Evolutionary conservation across 2,113 vertebrate genomes (phyloP).

Genomic region (Apteryx mantelli): DNA sequence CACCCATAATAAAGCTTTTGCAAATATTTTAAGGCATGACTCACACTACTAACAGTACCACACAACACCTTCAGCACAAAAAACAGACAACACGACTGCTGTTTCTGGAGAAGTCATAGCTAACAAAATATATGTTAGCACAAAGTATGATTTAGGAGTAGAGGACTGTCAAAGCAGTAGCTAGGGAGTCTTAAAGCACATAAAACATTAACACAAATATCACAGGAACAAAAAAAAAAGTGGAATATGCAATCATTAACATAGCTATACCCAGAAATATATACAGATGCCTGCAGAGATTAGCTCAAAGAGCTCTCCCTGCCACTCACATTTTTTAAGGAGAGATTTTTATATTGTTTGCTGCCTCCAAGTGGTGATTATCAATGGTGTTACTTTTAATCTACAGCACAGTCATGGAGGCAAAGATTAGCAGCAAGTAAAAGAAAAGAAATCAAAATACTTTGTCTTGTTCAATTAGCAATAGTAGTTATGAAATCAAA

Average conservation of each 20-base stretch:
- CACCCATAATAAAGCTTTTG: not conserved
- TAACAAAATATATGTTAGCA: not conserved
- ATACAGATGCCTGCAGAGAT: not conserved
- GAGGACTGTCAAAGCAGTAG: not conserved
- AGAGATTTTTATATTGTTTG: conserved; percentile 30
- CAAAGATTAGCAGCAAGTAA: not conserved
- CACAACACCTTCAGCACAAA: conserved; percentile 3
- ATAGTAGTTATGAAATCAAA: not conserved
- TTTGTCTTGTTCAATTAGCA: not conserved
- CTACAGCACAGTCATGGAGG: not conserved
- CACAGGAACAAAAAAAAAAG: not conserved
- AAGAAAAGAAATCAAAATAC: not conserved
- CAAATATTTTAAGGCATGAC: not conserved
- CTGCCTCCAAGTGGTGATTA: conserved; percentile 60
- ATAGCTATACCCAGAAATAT: fast-evolving
- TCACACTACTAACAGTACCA: not conserved
- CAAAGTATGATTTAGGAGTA: not conserved
- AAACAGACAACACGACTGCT: not conserved
- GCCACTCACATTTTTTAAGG: not conserved
- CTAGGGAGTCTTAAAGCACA: not conserved
- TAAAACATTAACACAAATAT: not conserved
- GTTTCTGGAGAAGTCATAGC: not conserved
- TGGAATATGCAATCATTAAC: not conserved
- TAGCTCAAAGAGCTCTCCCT: not conserved
- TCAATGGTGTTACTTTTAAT: not conserved